These are phyloP conservation scores for Malthinus flaveolus DNA, from an alignment of 2,888 invertebrate genomes.

Conservation along the genomic window DNA sequence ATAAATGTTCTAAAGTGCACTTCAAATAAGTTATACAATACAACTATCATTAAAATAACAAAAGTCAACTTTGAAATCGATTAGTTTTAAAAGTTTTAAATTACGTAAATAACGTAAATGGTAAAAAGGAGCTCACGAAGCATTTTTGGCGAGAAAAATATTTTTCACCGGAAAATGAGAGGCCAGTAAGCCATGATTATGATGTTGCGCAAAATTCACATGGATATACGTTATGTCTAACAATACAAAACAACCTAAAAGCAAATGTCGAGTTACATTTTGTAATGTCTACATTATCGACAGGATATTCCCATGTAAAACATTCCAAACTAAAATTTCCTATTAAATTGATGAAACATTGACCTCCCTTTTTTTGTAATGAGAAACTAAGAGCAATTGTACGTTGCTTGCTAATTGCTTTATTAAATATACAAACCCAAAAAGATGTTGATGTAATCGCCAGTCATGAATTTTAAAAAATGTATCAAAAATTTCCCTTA, in stretches of 20 bases:
- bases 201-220: no score
- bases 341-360: constrained; percentile 2
- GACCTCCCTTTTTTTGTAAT: constrained; percentile 1
- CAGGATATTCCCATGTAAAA: constrained; percentile 17
- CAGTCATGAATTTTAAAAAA: neutral
- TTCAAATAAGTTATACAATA: no score
- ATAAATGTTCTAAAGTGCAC: no score
- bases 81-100: no score
- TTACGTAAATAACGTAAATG: no score
- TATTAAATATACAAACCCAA: neutral
- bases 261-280: constrained; percentile 1
- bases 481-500: neutral
- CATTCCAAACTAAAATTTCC: constrained; percentile 9
- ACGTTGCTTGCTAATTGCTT: neutral
- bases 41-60: no score
- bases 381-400: constrained; percentile 7
- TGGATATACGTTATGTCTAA: constrained; percentile 1
- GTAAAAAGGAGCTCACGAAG: no score
- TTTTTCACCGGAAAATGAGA: no score
- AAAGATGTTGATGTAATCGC: neutral
- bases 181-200: no score
- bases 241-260: constrained; percentile 10
- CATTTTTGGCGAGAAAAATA: no score
- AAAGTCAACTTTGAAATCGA: no score
- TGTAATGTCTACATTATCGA: constrained; percentile 11